These are phyloP conservation scores for Heliconius hermathena DNA, from an alignment of 1,140 invertebrate genomes.

Conservation along the genomic window DNA sequence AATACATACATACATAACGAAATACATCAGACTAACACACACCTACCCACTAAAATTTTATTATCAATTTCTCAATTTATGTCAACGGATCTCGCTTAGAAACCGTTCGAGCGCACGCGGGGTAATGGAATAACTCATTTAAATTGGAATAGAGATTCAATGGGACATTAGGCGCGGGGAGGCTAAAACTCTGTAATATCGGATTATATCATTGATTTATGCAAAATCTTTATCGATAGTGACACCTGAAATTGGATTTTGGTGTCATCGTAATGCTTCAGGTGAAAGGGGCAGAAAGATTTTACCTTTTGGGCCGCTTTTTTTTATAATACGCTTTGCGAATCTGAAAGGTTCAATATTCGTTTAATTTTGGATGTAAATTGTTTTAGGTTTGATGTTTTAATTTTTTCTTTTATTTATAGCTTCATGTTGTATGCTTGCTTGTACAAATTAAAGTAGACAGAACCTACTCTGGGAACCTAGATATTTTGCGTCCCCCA, in stretches of 20 bases:
- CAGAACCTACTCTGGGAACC: too few relatives aligned
- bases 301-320: conserved; percentile 24
- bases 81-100: conserved; percentile 55
- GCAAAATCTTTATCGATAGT: conserved; percentile 77
- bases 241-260: conserved; percentile 78
- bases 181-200: conserved; percentile 74
- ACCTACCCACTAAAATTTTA: conserved; percentile 65
- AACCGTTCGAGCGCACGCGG: conserved; percentile 58
- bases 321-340: conserved; percentile 2
- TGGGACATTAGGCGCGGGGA: conserved; percentile 73
- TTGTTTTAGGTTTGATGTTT: background rate
- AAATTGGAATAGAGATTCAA: conserved; percentile 79
- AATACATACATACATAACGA: background rate
- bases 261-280: conserved; percentile 63
- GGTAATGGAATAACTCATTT: conserved; percentile 80
- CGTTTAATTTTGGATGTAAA: background rate
- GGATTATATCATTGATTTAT: conserved; percentile 81
- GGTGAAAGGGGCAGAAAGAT: conserved; percentile 36
- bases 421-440: too few relatives aligned
- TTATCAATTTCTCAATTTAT: conserved; percentile 76
- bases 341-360: background rate
- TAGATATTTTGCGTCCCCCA: too few relatives aligned
- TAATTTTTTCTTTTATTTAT: too few relatives aligned
- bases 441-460: too few relatives aligned
- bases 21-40: conserved; percentile 34